Evolutionary conservation across 2,888 invertebrate genomes (phyloP).

Genomic region (Cacoxenus indagator): DNA sequence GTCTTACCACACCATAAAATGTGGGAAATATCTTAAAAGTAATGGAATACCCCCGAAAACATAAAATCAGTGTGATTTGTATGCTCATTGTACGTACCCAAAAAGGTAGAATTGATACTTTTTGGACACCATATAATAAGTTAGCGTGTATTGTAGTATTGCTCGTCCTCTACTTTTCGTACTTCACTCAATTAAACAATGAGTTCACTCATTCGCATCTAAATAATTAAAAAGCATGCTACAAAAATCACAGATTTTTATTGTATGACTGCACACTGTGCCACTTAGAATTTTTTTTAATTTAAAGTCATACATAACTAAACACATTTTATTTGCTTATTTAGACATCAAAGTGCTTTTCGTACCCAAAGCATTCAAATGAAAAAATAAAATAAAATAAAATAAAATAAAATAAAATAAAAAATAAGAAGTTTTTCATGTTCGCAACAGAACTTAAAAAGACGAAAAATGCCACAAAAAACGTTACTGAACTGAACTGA

Average conservation of each 20-base stretch:
- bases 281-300: neutral
- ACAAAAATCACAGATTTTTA: constrained; percentile 5
- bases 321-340: constrained; percentile 57
- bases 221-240: neutral
- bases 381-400: neutral
- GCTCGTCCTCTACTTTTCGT: no score
- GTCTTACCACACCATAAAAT: no score
- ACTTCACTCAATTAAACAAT: constrained; percentile 3
- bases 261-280: constrained; percentile 13
- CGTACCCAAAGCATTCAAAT: neutral
- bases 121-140: no score
- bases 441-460: constrained; percentile 1
- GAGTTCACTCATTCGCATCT: neutral
- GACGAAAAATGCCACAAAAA: neutral
- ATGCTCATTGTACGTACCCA: no score
- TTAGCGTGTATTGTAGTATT: no score
- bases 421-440: neutral
- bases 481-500: no score
- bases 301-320: constrained; percentile 30
- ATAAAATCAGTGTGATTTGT: no score
- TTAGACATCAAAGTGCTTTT: constrained; percentile 56
- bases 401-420: constrained; percentile 1
- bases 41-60: no score
- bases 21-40: no score
- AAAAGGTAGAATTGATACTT: no score